A percentile compares a stretch with the other conserved stretches of the same genome.
These are phyloP conservation scores for Pitta sordida DNA, from an alignment of 2,113 vertebrate species.

Conservation along the genomic window DNA sequence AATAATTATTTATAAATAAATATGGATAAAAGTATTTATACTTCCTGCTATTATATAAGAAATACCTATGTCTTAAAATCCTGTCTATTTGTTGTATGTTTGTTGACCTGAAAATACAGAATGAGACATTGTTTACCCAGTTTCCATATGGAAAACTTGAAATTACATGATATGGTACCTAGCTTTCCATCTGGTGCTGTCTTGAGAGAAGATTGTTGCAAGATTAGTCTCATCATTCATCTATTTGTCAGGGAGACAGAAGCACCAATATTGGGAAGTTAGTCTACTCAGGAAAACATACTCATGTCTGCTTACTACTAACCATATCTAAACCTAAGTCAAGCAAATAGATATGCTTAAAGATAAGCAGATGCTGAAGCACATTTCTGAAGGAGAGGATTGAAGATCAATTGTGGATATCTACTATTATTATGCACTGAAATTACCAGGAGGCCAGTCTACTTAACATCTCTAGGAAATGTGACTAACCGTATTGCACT, in stretches of 20 bases:
- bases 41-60: conserved; percentile 33
- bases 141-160: background rate
- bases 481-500: conserved; percentile 8
- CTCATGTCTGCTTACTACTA: background rate
- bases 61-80: conserved; percentile 48
- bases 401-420: background rate
- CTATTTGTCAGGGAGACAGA: background rate
- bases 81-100: conserved; percentile 60
- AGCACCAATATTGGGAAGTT: background rate
- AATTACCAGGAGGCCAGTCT: background rate
- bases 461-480: background rate
- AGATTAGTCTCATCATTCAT: background rate
- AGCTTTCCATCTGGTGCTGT: background rate
- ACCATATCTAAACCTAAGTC: background rate
- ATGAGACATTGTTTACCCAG: background rate
- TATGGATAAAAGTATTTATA: conserved; percentile 70
- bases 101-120: conserved; percentile 21
- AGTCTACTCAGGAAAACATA: background rate
- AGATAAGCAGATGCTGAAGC: background rate
- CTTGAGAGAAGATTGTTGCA: background rate
- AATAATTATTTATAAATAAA: conserved; percentile 74
- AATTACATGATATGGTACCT: background rate
- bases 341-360: background rate
- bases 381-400: background rate
- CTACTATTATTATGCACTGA: background rate